Percentiles rank a stretch among this genome's conserved stretches.
These are phyloP conservation scores for Eupithecia abbreviata DNA, from an alignment of 2,888 invertebrate genomes.

Conservation along the genomic window DNA sequence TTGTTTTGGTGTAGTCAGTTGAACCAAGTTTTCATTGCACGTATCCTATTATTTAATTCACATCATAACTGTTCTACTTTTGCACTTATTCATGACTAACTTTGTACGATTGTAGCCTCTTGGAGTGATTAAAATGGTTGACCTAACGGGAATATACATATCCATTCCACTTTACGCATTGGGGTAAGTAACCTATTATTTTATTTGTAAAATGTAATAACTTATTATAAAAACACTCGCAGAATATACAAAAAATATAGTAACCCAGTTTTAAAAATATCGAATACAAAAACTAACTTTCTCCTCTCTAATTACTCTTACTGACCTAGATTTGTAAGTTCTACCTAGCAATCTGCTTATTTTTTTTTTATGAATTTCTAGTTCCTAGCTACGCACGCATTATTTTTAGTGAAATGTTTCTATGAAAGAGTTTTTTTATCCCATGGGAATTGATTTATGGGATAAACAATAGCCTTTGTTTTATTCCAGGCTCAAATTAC, in stretches of 20 bases:
- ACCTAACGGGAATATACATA: slow-evolving; percentile 58
- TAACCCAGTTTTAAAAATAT: background rate
- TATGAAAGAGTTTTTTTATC: no score
- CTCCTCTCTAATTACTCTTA: background rate
- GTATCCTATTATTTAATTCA: background rate
- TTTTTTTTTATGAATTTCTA: no score
- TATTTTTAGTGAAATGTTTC: no score
- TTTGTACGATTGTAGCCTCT: slow-evolving; percentile 34
- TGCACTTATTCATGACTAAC: slow-evolving; percentile 35
- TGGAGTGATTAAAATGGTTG: slow-evolving; percentile 53
- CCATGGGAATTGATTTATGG: no score
- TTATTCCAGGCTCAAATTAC: no score
- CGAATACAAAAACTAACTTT: background rate
- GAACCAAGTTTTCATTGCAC: background rate
- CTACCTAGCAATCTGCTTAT: background rate
- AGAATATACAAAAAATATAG: no score
- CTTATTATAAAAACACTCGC: background rate
- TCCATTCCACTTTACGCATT: slow-evolving; percentile 61
- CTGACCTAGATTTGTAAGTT: background rate
- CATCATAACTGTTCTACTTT: background rate
- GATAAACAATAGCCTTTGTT: no score
- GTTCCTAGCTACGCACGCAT: no score
- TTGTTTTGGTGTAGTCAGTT: background rate
- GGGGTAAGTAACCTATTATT: slow-evolving; percentile 59
- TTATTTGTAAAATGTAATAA: background rate